These are phyloP conservation scores for Anaspis maculata DNA, from an alignment of 2,888 invertebrate genomes.

Conservation along the genomic window DNA sequence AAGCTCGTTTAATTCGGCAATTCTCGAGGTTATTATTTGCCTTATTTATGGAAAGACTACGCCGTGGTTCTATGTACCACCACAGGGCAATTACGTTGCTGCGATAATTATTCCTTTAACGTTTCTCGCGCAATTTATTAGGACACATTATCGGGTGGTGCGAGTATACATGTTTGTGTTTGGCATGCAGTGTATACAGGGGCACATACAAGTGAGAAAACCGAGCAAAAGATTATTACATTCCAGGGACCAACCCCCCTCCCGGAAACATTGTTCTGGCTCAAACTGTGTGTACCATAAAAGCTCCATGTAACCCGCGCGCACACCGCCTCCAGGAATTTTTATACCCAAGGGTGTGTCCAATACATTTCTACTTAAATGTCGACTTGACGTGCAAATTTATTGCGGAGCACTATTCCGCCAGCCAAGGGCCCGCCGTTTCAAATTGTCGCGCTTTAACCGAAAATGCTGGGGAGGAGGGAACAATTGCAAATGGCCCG, in stretches of 20 bases:
- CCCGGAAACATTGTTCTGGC: constrained; percentile 11
- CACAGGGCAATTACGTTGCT: constrained; percentile 5
- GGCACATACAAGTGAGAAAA: constrained; percentile 10
- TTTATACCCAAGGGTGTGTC: constrained; percentile 15
- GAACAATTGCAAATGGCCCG: too few species aligned
- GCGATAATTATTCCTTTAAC: constrained; percentile 7
- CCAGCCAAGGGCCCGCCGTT: too few species aligned
- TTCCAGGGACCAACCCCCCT: constrained; percentile 7
- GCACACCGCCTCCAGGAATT: constrained; percentile 12
- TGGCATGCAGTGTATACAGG: constrained; percentile 1
- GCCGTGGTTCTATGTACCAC: too few species aligned
- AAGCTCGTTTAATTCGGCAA: constrained; percentile 1
- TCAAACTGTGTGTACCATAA: too few species aligned
- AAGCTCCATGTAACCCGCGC: too few species aligned
- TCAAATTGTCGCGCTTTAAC: too few species aligned
- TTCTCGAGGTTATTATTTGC: constrained; percentile 1
- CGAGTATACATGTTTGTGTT: constrained; percentile 3
- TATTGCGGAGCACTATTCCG: constrained; percentile 6
- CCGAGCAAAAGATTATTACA: constrained; percentile 15
- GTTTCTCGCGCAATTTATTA: constrained; percentile 5
- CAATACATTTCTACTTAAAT: constrained; percentile 14
- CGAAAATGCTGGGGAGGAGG: too few species aligned
- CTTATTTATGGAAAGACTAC: constrained; percentile 5
- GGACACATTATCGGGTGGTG: constrained; percentile 7
- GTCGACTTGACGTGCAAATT: constrained; percentile 15